phyloP scores from a whole-genome alignment of 1,140 invertebrate species.

The Drosophila azteca region DNA sequence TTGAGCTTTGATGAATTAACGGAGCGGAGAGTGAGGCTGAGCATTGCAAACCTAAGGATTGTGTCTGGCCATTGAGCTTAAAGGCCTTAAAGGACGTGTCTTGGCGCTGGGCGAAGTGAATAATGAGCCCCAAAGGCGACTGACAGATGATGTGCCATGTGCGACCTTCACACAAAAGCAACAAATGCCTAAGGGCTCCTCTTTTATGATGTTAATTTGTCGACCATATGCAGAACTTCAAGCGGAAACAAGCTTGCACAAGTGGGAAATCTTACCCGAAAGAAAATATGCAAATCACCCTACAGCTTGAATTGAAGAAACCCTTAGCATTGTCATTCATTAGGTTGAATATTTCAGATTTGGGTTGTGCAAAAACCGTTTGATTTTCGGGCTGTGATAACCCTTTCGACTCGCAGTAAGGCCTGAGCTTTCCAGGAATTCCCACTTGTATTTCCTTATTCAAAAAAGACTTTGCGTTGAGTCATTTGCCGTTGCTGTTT shows the following conservation, averaged over 20 bases:
- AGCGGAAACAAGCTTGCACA: constrained; percentile 15
- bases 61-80: constrained; percentile 9
- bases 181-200: constrained; percentile 29
- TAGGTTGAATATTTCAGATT: not conserved
- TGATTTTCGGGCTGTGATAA: not conserved
- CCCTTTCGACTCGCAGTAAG: not conserved
- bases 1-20: constrained; percentile 60
- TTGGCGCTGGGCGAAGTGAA: constrained; percentile 33
- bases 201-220: constrained; percentile 56
- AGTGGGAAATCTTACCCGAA: constrained; percentile 24
- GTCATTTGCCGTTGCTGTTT: constrained; percentile 7
- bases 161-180: constrained; percentile 39
- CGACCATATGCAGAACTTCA: constrained; percentile 30
- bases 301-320: not conserved
- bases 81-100: constrained; percentile 28
- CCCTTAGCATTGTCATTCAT: constrained; percentile 12
- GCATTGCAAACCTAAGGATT: no score
- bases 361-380: not conserved
- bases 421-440: no score
- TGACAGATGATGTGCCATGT: constrained; percentile 27
- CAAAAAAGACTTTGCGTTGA: constrained; percentile 2
- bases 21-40: constrained; percentile 3
- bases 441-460: constrained; percentile 3
- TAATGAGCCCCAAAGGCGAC: constrained; percentile 41
- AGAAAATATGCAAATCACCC: constrained; percentile 65